Evolutionary conservation across 2,113 vertebrate genomes (phyloP).

Genomic region (Leptocoma aspasia): DNA sequence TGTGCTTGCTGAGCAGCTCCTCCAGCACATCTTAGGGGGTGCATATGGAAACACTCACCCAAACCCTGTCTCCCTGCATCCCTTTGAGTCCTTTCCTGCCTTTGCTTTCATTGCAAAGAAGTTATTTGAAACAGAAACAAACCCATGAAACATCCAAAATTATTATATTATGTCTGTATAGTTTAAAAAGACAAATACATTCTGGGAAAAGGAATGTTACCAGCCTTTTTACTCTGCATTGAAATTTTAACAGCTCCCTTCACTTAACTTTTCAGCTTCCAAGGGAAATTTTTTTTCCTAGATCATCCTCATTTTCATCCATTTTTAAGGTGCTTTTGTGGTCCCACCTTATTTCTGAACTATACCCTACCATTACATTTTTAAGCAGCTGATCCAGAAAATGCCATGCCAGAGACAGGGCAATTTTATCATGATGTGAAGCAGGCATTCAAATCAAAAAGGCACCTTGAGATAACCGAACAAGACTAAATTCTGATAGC

Average conservation of each 20-base stretch:
- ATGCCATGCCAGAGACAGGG: background rate
- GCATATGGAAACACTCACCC: background rate
- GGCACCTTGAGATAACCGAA: background rate
- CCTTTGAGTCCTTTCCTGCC: background rate
- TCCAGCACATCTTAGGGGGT: background rate
- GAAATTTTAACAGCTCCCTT: background rate
- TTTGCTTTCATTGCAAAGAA: background rate
- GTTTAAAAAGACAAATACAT: background rate
- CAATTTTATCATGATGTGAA: background rate
- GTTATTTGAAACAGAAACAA: background rate
- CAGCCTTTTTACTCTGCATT: background rate
- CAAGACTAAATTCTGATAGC: background rate
- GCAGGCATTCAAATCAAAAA: background rate
- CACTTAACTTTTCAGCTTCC: background rate
- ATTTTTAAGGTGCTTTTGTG: background rate
- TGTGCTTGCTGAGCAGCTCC: background rate
- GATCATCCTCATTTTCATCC: background rate
- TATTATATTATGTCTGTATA: background rate
- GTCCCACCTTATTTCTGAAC: background rate
- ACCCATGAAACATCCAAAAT: background rate
- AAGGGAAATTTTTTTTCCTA: background rate
- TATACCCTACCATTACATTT: background rate
- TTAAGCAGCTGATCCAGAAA: background rate
- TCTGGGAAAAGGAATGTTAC: background rate
- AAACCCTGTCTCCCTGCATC: background rate